Evolutionary conservation across 2,797 vertebrate genomes (phyloP), one percentile per base, ranked within the genome.

Genomic region (Eurystomus glaucurus): DNA sequence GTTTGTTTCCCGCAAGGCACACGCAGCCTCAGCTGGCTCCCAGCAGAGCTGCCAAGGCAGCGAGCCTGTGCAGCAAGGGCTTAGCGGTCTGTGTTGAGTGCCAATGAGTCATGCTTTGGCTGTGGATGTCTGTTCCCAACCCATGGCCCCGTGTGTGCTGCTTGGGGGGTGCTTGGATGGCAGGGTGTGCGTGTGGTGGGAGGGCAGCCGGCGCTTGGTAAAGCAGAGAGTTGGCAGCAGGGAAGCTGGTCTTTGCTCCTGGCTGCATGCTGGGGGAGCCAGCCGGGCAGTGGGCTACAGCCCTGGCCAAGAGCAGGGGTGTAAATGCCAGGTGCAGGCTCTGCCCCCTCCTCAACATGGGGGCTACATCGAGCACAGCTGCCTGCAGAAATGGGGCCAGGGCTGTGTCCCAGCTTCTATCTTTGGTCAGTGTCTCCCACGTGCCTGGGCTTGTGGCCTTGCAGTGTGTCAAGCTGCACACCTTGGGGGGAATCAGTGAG

Each of bases 401-500:
- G 23, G 50, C 72, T 61, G 4, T 12, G 31, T 51, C 71, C 57
- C 61, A 75, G 45, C 28, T 82, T 23, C 28, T 76, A 68, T 13
- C 23, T 72, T 57, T 39, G 71, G 10, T 50, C 14, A 1, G 15
- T 62, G 43, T 54, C 55, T 77, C 37, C 13, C 14, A 28, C 21
- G 52, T 37, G 15, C 22, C 10, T 3, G 2, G 22, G n/a, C 0
- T 0, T 15, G 43, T 43, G 43, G 39, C 33, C 51, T 66, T 31
- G 33, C 26, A 33, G 22, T 4, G 17, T 64, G 61, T 78, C 46
- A 50, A 14, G 58, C 33, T 39, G 80, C 41, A 39, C 31, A 20
- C 7, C 11, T 2, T 20, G 18, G 35, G 3, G 4, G 13, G 8
- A 48, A 5, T 19, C 0, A 0, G 1, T 2, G 20, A 39, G 28